Evolutionary conservation across 2,797 vertebrate genomes (phyloP).

Genomic region (Sebastes wilsoni): DNA sequence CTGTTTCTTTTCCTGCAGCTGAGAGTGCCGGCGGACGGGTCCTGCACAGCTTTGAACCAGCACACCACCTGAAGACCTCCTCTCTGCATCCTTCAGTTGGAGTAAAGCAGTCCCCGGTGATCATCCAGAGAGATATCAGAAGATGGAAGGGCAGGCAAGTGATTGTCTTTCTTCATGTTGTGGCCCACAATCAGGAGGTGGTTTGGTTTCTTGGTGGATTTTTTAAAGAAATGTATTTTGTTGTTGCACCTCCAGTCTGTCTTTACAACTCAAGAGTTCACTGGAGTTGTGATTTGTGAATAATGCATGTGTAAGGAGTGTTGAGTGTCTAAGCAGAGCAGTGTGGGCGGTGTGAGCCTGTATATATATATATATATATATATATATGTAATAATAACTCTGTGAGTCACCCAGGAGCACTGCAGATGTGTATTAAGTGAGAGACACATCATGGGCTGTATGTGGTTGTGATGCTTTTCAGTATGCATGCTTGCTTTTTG

Average conservation of each 20-base stretch:
- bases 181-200: neutral
- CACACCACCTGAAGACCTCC: slow-evolving; percentile 41
- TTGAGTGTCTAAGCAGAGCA: neutral
- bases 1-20: slow-evolving; percentile 37
- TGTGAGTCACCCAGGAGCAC: slow-evolving; percentile 34
- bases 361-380: too few species aligned
- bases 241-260: neutral
- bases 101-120: neutral
- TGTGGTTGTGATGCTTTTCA: neutral
- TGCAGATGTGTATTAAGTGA: slow-evolving; percentile 13
- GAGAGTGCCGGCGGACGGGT: slow-evolving; percentile 41
- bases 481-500: neutral
- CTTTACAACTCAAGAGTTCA: neutral
- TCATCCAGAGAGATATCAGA: neutral
- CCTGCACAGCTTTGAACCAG: neutral
- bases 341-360: slow-evolving; percentile 19
- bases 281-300: neutral
- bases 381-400: neutral
- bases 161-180: neutral
- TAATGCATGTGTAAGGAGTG: neutral
- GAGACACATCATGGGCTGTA: neutral
- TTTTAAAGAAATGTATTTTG: neutral
- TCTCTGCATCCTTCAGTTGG: neutral
- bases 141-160: slow-evolving; percentile 68
- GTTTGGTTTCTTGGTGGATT: neutral